Conservation (phyloP, 1,140 invertebrate species). For the Aphaenogaster floridana region DNA sequence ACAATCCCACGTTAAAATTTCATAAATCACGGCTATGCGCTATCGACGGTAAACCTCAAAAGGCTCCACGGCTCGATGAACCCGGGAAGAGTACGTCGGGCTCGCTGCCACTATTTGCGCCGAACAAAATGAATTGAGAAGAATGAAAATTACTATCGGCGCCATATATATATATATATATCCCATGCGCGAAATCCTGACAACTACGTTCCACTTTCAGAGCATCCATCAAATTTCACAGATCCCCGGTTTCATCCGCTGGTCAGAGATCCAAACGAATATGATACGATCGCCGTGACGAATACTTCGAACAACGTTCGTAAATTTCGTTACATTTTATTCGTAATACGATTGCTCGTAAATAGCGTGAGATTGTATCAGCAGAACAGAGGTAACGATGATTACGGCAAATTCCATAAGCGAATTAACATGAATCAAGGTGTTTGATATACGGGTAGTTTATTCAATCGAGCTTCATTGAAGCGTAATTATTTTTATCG, state of each 20-base stretch:
- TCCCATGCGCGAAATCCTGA: neutral
- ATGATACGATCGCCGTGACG: neutral
- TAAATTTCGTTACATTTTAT: slow-evolving; percentile 45
- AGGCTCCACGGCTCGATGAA: slow-evolving; percentile 37
- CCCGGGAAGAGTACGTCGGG: neutral
- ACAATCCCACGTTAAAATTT: slow-evolving; percentile 69
- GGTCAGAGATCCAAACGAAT: neutral
- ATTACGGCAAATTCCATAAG: slow-evolving; percentile 36
- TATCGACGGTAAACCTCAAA: slow-evolving; percentile 58
- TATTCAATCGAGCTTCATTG: slow-evolving; percentile 42
- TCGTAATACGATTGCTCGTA: slow-evolving; percentile 28
- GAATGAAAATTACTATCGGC: slow-evolving; percentile 49
- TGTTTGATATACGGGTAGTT: slow-evolving; percentile 34
- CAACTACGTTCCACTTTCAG: slow-evolving; percentile 22
- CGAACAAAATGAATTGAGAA: slow-evolving; percentile 44
- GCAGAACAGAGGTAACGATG: slow-evolving; percentile 19
- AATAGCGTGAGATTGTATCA: slow-evolving; percentile 19
- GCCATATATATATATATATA: neutral
- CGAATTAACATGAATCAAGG: slow-evolving; percentile 46
- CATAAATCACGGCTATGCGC: slow-evolving; percentile 65
- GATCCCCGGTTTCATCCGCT: slow-evolving; percentile 21
- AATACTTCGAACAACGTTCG: slow-evolving; percentile 1
- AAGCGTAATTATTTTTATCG: slow-evolving; percentile 47
- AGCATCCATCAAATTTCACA: slow-evolving; percentile 14
- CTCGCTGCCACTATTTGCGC: slow-evolving; percentile 43